These are phyloP conservation scores for Poeciliopsis retropinna DNA, from an alignment of 2,113 vertebrate genomes.

Conservation along the genomic window DNA sequence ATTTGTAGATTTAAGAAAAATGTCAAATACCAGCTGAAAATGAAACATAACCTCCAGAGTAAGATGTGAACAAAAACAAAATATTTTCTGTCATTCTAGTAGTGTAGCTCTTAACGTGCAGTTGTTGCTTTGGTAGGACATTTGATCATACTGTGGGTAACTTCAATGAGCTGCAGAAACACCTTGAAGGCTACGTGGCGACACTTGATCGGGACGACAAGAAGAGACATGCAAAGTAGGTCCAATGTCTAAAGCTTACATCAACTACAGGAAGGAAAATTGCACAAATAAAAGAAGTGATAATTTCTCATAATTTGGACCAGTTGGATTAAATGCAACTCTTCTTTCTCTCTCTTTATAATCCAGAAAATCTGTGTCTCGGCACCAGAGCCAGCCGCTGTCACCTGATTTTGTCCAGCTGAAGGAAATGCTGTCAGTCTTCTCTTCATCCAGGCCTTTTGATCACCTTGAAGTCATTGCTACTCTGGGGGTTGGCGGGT, in stretches of 20 bases:
- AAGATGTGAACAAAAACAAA: background rate
- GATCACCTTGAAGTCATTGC: slow-evolving; percentile 74
- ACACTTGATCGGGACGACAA: slow-evolving; percentile 79
- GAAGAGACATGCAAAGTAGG: slow-evolving; percentile 79
- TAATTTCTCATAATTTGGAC: background rate
- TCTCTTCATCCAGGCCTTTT: slow-evolving; percentile 70
- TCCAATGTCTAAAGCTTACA: accelerated
- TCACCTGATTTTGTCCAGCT: slow-evolving; percentile 70
- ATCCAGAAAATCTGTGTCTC: slow-evolving; percentile 67
- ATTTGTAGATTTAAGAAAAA: background rate
- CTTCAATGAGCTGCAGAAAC: slow-evolving; percentile 82
- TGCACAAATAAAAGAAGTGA: background rate
- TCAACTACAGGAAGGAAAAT: accelerated
- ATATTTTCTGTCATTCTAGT: slow-evolving; percentile 5
- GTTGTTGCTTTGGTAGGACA: slow-evolving; percentile 64
- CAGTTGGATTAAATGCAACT: too few relatives aligned
- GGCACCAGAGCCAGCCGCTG: slow-evolving; percentile 69
- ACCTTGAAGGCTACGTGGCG: slow-evolving; percentile 82
- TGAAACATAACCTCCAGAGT: background rate
- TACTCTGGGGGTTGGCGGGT: slow-evolving; percentile 80
- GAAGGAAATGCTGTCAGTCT: slow-evolving; percentile 68
- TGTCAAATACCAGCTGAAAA: background rate
- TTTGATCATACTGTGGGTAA: slow-evolving; percentile 83
- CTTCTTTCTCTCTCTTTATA: background rate
- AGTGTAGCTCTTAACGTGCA: background rate